Evolutionary conservation across 2,113 vertebrate species (phyloP).

Genomic region (Enhydra lutris): DNA sequence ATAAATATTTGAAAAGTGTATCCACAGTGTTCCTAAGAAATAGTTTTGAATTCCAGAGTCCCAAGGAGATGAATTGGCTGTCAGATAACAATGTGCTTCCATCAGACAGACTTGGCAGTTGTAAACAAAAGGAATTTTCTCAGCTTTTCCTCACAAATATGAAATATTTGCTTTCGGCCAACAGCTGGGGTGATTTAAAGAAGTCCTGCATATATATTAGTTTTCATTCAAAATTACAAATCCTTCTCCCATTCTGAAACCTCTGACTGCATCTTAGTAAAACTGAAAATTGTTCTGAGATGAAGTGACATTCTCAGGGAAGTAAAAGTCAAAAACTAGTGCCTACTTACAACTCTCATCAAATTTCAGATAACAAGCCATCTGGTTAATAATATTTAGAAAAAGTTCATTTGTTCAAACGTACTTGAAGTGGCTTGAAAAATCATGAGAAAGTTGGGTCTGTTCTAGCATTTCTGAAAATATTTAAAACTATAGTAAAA

Average conservation of each 20-base stretch:
- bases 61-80: slow-evolving; percentile 88
- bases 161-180: slow-evolving; percentile 88
- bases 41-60: slow-evolving; percentile 83
- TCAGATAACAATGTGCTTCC: slow-evolving; percentile 86
- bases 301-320: slow-evolving; percentile 60
- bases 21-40: slow-evolving; percentile 84
- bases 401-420: slow-evolving; percentile 46
- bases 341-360: slow-evolving; percentile 47
- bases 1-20: slow-evolving; percentile 79
- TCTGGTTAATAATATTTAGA: slow-evolving; percentile 44
- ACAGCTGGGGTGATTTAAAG: slow-evolving; percentile 85
- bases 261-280: slow-evolving; percentile 62
- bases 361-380: slow-evolving; percentile 35
- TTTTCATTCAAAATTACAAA: slow-evolving; percentile 82
- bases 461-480: background rate
- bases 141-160: slow-evolving; percentile 88
- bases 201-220: slow-evolving; percentile 81
- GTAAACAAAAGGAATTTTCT: slow-evolving; percentile 88
- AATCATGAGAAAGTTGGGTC: slow-evolving; percentile 10
- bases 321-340: slow-evolving; percentile 30
- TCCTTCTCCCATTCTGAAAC: slow-evolving; percentile 73
- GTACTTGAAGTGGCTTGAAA: background rate
- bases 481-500: background rate
- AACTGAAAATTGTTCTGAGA: slow-evolving; percentile 61
- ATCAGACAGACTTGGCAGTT: slow-evolving; percentile 88